Percentiles rank a stretch among this genome's conserved stretches.
These are phyloP conservation scores for Polypedilum vanderplanki DNA, from an alignment of 1,140 invertebrate genomes.

Conservation along the genomic window DNA sequence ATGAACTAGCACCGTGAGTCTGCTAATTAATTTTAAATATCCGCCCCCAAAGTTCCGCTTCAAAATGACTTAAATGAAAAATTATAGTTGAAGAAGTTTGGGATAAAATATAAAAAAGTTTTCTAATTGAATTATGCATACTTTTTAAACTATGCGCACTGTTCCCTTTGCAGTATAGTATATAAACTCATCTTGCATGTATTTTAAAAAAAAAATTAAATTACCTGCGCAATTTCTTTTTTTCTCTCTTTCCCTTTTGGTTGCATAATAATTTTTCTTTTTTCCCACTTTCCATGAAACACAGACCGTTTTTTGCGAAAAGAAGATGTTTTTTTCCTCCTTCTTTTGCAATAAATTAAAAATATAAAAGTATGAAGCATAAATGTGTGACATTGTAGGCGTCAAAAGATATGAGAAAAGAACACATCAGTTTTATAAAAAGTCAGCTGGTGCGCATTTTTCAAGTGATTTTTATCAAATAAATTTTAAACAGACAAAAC, in stretches of 20 bases:
- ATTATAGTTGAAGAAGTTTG: too few relatives aligned
- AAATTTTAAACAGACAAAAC: too few relatives aligned
- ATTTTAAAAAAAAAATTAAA: background rate
- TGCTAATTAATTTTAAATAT: background rate
- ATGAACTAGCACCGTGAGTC: background rate
- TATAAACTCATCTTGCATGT: background rate
- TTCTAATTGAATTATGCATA: background rate
- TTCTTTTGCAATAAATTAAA: background rate
- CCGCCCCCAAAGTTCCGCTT: too few relatives aligned
- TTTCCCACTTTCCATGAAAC: background rate
- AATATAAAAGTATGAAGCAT: slow-evolving; percentile 14
- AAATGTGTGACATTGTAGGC: slow-evolving; percentile 5
- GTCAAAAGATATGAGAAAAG: background rate
- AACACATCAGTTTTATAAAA: background rate
- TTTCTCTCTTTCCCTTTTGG: background rate
- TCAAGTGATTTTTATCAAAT: too few relatives aligned
- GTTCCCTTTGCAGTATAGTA: background rate
- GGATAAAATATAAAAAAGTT: background rate
- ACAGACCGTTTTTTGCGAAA: background rate
- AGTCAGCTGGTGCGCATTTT: background rate
- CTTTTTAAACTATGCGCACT: background rate
- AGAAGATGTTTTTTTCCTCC: background rate
- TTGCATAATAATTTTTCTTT: background rate
- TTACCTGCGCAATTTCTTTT: background rate
- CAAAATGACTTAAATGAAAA: too few relatives aligned